Evolutionary conservation across 2,888 invertebrate genomes (phyloP).

Genomic region (Thereva nobilitata): DNA sequence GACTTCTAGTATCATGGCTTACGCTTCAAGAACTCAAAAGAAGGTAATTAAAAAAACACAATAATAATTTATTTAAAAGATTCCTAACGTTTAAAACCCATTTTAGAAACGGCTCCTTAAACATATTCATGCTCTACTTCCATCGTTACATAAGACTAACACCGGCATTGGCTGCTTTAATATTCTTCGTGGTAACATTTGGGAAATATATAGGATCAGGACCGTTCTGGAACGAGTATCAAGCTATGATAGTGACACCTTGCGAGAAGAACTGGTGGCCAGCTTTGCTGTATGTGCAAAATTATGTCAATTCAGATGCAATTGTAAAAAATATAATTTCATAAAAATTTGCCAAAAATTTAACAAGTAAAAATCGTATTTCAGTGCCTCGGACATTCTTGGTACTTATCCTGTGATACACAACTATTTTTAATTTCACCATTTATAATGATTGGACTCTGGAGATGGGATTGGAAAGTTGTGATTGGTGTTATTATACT

Average conservation of each 20-base stretch:
- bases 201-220: constrained; percentile 61
- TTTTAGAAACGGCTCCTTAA: constrained; percentile 51
- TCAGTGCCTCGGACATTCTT: constrained; percentile 62
- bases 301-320: constrained; percentile 50
- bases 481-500: constrained; percentile 48
- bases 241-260: not conserved
- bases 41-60: not conserved
- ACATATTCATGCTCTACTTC: constrained; percentile 55
- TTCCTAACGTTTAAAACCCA: not conserved
- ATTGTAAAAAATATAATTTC: constrained; percentile 45
- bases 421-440: constrained; percentile 64
- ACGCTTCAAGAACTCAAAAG: constrained; percentile 47
- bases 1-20: constrained; percentile 59
- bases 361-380: not conserved
- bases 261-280: constrained; percentile 58
- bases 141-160: constrained; percentile 61
- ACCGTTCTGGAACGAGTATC: constrained; percentile 57
- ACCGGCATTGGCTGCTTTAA: constrained; percentile 61
- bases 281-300: constrained; percentile 58
- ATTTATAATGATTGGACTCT: constrained; percentile 60
- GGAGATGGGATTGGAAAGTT: constrained; percentile 55
- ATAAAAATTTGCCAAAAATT: not conserved
- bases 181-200: constrained; percentile 60
- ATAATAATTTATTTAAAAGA: not conserved
- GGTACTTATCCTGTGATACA: constrained; percentile 66